Conservation (phyloP, 1,140 invertebrate species). For the Pentalonia nigronervosa region DNA sequence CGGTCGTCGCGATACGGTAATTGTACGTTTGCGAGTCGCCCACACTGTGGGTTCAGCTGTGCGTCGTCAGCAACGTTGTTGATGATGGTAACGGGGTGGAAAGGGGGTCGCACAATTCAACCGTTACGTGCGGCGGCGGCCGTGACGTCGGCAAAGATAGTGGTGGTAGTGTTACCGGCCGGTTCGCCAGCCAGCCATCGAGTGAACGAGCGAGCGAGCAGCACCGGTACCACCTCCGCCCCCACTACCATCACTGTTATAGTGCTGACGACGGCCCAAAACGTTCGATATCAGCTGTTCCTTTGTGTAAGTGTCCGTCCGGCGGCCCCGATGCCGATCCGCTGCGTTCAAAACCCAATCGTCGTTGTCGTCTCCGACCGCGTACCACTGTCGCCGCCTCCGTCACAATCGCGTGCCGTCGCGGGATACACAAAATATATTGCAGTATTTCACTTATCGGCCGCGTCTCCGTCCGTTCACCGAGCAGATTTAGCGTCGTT, state of each 20-base stretch:
- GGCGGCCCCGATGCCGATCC: slow-evolving; percentile 41
- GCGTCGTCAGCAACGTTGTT: not conserved
- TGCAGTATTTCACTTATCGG: slow-evolving; percentile 5
- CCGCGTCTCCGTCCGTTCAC: not conserved
- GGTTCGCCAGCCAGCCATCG: not conserved
- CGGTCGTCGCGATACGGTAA: not conserved
- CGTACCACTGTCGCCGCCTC: not conserved
- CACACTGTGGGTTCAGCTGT: slow-evolving; percentile 29
- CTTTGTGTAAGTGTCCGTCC: slow-evolving; percentile 55
- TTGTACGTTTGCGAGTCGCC: slow-evolving; percentile 30
- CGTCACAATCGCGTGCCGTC: not conserved
- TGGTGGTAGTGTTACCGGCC: slow-evolving; percentile 22
- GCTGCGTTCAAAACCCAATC: slow-evolving; percentile 50
- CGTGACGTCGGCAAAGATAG: not conserved
- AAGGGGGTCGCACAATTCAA: not conserved
- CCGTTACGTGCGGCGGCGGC: slow-evolving; percentile 23
- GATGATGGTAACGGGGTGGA: not conserved
- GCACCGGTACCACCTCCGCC: not conserved
- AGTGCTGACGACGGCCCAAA: slow-evolving; percentile 26
- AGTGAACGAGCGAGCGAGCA: too few relatives aligned
- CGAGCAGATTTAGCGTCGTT: not conserved
- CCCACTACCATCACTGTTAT: not conserved
- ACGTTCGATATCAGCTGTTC: slow-evolving; percentile 58
- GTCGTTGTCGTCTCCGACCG: slow-evolving; percentile 41
- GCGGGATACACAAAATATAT: not conserved